phyloP scores from a whole-genome alignment of 2,888 invertebrate species.

The Drosophila vallismaia region DNA sequence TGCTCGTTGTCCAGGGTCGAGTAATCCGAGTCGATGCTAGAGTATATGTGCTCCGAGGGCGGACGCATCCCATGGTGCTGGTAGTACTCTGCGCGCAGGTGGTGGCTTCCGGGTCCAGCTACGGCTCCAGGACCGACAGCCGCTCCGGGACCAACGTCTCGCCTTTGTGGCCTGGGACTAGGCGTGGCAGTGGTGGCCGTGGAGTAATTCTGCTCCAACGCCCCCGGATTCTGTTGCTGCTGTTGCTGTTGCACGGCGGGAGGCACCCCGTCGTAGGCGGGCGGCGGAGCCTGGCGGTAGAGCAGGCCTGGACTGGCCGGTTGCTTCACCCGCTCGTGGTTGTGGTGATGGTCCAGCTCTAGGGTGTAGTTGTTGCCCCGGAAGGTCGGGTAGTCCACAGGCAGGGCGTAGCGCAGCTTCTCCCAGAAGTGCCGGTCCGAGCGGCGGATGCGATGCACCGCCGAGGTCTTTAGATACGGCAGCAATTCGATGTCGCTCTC shows the following conservation, averaged over 20 bases:
- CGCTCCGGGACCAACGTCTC: conserved; percentile 58
- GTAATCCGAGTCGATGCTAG: conserved; percentile 94
- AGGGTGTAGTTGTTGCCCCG: conserved; percentile 95
- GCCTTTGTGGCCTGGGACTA: conserved; percentile 85
- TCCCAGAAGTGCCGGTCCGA: conserved; percentile 97
- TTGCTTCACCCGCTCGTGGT: conserved; percentile 83
- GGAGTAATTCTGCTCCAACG: conserved; percentile 86
- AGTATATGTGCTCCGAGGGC: conserved; percentile 94
- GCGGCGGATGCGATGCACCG: conserved; percentile 89
- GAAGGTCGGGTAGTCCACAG: conserved; percentile 88
- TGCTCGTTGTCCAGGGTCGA: conserved; percentile 84
- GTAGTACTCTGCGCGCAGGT: conserved; percentile 76
- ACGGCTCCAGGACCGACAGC: conserved; percentile 72
- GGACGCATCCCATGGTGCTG: conserved; percentile 86
- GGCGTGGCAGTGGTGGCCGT: conserved; percentile 88
- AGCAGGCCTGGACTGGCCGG: conserved; percentile 83
- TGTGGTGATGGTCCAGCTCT: conserved; percentile 84
- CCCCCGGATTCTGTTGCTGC: conserved; percentile 43
- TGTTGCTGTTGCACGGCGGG: conserved; percentile 74
- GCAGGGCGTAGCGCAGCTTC: conserved; percentile 94
- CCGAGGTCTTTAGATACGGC: conserved; percentile 94
- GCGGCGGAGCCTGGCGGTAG: conserved; percentile 83
- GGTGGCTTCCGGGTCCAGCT: conserved; percentile 67
- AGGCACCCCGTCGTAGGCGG: conserved; percentile 81
- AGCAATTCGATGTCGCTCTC: conserved; percentile 94